Conservation (phyloP, 2,888 invertebrate genomes). For the Lydus trimaculatus region DNA sequence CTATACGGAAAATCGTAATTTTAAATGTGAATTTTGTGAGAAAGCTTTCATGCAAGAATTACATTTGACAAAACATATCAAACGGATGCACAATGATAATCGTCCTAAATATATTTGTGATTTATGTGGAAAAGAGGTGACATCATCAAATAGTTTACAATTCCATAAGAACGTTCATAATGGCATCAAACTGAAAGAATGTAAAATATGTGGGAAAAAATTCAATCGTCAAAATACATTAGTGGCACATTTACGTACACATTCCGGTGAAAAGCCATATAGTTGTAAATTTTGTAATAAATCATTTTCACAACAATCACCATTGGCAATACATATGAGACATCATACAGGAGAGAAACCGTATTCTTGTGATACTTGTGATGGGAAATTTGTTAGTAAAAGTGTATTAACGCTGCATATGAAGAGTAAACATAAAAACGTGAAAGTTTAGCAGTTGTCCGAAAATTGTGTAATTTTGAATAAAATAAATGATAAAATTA, state of each 20-base stretch:
- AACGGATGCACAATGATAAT: background rate
- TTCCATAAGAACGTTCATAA: slow-evolving; percentile 11
- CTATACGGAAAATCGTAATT: background rate
- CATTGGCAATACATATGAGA: slow-evolving; percentile 61
- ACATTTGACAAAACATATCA: background rate
- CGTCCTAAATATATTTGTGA: background rate
- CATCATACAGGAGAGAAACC: slow-evolving; percentile 59
- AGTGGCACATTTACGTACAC: slow-evolving; percentile 44
- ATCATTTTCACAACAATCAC: slow-evolving; percentile 63
- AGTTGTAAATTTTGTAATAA: slow-evolving; percentile 57
- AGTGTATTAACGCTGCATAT: background rate
- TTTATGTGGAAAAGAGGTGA: slow-evolving; percentile 16
- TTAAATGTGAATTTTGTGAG: slow-evolving; percentile 7
- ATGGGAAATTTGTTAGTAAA: slow-evolving; percentile 19
- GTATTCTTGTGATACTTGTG: slow-evolving; percentile 53
- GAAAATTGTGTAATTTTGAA: background rate
- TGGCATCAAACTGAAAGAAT: slow-evolving; percentile 59
- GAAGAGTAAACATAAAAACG: background rate
- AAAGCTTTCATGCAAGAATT: slow-evolving; percentile 12
- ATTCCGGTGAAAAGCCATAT: slow-evolving; percentile 51
- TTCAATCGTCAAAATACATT: slow-evolving; percentile 23
- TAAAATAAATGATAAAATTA: background rate
- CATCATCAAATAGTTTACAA: slow-evolving; percentile 49
- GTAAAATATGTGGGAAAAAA: slow-evolving; percentile 44
- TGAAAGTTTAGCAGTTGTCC: background rate